Percentiles rank a stretch among this genome's conserved stretches.
phyloP scores from a whole-genome alignment of 2,888 invertebrate species.

The Hoplodrina blanda region DNA sequence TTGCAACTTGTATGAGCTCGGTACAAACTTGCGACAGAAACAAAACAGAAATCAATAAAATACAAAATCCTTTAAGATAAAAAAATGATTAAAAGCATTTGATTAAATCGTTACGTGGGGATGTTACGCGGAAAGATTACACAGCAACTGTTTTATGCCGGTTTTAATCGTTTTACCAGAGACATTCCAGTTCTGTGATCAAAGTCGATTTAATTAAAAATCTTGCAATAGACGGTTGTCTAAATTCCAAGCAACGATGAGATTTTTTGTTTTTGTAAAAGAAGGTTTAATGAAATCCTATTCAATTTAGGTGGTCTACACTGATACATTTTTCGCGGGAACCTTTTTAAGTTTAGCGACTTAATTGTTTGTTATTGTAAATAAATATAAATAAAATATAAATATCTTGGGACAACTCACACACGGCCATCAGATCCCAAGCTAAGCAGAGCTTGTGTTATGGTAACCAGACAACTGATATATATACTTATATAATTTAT shows the following conservation, averaged over 20 bases:
- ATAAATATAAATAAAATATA: too few species aligned
- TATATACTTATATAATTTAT: too few species aligned
- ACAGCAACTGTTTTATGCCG: conserved; percentile 80
- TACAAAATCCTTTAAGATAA: conserved; percentile 48
- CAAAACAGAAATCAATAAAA: too few species aligned
- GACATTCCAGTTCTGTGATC: conserved; percentile 86
- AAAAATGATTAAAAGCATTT: conserved; percentile 50
- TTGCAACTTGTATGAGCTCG: conserved; percentile 10
- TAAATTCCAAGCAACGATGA: conserved; percentile 84
- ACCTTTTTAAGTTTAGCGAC: conserved; percentile 24
- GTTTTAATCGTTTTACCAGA: conserved; percentile 85
- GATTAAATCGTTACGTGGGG: conserved; percentile 67
- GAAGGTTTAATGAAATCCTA: conserved; percentile 83
- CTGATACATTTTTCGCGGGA: conserved; percentile 50
- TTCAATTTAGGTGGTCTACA: conserved; percentile 71
- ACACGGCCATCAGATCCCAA: too few species aligned
- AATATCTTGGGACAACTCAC: too few species aligned
- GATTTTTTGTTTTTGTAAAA: conserved; percentile 77
- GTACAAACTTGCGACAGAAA: conserved; percentile 11
- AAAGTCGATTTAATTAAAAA: conserved; percentile 89
- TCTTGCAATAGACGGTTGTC: conserved; percentile 85
- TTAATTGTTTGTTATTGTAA: not conserved
- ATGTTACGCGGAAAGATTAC: conserved; percentile 75
- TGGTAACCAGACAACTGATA: too few species aligned
- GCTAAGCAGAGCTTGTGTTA: too few species aligned